Evolutionary conservation across 2,797 vertebrate species (phyloP).

Genomic region (Hoplostethus atlanticus): DNA sequence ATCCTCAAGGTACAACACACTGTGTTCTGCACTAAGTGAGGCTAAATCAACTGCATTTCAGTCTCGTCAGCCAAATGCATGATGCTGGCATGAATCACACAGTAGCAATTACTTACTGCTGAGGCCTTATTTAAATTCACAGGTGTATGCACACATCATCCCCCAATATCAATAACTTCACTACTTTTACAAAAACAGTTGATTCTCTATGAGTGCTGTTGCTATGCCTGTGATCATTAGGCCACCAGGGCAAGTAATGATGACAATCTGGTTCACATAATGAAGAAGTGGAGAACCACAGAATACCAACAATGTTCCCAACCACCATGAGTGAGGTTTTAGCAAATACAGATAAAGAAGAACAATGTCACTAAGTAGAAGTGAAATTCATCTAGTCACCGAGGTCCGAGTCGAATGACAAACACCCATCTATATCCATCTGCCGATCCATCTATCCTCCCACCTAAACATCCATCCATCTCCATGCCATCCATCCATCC

Average conservation of each 20-base stretch:
- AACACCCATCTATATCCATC: slow-evolving; percentile 43
- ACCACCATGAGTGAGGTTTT: slow-evolving; percentile 43
- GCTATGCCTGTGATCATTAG: slow-evolving; percentile 72
- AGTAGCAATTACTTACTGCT: slow-evolving; percentile 80
- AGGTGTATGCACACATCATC: slow-evolving; percentile 67
- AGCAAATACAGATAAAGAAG: slow-evolving; percentile 58
- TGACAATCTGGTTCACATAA: slow-evolving; percentile 68
- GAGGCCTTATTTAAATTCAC: slow-evolving; percentile 85
- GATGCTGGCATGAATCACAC: slow-evolving; percentile 74
- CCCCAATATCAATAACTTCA: slow-evolving; percentile 81
- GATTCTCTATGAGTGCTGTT: slow-evolving; percentile 74
- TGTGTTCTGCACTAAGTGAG: slow-evolving; percentile 65
- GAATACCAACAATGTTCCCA: slow-evolving; percentile 60
- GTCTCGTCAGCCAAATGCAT: slow-evolving; percentile 74
- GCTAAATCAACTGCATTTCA: slow-evolving; percentile 81
- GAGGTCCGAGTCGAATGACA: slow-evolving; percentile 33
- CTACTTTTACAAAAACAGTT: slow-evolving; percentile 74
- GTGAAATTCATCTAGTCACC: slow-evolving; percentile 38
- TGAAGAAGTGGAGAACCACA: slow-evolving; percentile 55
- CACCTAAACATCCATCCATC: slow-evolving; percentile 20
- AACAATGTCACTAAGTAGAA: slow-evolving; percentile 40
- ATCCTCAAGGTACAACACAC: slow-evolving; percentile 69
- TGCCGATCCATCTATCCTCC: slow-evolving; percentile 43
- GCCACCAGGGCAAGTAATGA: slow-evolving; percentile 62
- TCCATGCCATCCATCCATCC: slow-evolving; percentile 19